A percentile compares a stretch with the other conserved stretches of the same genome.
Evolutionary conservation across 2,888 invertebrate genomes (phyloP).

Genomic region (Chelonus formosanus): DNA sequence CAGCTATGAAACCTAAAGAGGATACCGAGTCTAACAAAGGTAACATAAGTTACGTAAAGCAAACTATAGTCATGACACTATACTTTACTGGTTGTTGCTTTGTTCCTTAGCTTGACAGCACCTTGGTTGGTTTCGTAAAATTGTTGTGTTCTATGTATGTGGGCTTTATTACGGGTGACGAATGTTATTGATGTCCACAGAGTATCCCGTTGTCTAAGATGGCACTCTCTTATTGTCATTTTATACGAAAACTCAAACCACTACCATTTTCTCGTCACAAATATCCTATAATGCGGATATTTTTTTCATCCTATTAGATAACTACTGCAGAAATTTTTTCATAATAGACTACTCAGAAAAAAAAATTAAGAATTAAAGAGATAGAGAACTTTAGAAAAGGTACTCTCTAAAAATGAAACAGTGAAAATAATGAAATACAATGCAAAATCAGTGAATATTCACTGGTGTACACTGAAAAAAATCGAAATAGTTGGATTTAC

Average conservation of each 20-base stretch:
- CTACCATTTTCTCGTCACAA: conserved; percentile 51
- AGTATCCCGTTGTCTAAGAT: conserved; percentile 36
- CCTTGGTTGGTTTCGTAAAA: conserved; percentile 6
- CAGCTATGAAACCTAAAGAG: too few relatives aligned
- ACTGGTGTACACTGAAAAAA: too few relatives aligned
- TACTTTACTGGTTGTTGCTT: conserved; percentile 43
- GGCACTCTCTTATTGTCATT: conserved; percentile 58
- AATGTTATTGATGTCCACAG: conserved; percentile 58
- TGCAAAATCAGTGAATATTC: too few relatives aligned
- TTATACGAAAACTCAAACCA: conserved; percentile 50
- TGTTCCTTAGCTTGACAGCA: conserved; percentile 9
- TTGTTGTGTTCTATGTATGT: conserved; percentile 6
- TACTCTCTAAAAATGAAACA: too few relatives aligned
- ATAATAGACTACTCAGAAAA: background rate
- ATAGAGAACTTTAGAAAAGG: too few relatives aligned
- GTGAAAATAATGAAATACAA: too few relatives aligned
- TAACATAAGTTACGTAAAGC: conserved; percentile 58
- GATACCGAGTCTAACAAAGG: too few relatives aligned
- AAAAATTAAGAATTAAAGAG: too few relatives aligned
- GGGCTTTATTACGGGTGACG: conserved; percentile 50
- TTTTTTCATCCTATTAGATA: conserved; percentile 7
- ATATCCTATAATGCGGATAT: conserved; percentile 52
- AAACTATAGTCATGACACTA: conserved; percentile 45
- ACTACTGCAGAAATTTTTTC: background rate
- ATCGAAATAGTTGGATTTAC: too few relatives aligned